Evolutionary conservation across 2,888 invertebrate genomes (phyloP), one percentile per base, ranked within the genome.

Genomic region (Agrochola lychnidis): DNA sequence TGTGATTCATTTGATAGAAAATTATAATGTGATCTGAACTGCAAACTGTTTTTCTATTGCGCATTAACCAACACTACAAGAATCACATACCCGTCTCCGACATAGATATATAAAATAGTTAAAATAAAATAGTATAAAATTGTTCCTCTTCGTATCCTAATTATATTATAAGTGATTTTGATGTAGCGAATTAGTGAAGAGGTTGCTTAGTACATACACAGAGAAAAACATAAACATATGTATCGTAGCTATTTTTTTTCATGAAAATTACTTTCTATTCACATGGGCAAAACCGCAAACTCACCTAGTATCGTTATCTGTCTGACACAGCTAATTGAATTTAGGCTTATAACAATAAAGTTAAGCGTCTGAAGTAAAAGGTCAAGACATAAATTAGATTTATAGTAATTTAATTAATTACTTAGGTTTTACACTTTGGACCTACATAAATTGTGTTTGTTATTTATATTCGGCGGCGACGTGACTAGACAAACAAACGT

Each of bases 401-500:
- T 80, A 70, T 79, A 70, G 73, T 86, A 87, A 89, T 88, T 87
- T 85, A 82, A 87, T 87, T 87, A 89, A 89, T 87, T 78, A 87
- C 78, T 78, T 81, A 83, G 81, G 81, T 79, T 87, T 85, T 83
- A 88, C 82, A 82, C 86, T 89, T 87, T 82, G 88, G 86, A 85
- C 76, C 83, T 79, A 84, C 84, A 85, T 89, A 89, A 88, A 89
- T 89, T 87, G 84, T 89, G 88, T 89, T 90, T 90, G 87, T 89
- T 89, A 89, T 92, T 93, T 93, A 91, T 90, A 89, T 90, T 90
- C 89, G 79, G 85, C 79, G 79, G 87, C 86, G 88, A 91, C 91
- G 91, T 92, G 91, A 91, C 92, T 90, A 91, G 89, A 91, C 90
- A 92, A 93, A 92, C 91, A 92, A 91, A 90, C 81, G 76, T 83